Conservation (phyloP, 1,140 invertebrate genomes). For the Choristoneura fumiferana region DNA sequence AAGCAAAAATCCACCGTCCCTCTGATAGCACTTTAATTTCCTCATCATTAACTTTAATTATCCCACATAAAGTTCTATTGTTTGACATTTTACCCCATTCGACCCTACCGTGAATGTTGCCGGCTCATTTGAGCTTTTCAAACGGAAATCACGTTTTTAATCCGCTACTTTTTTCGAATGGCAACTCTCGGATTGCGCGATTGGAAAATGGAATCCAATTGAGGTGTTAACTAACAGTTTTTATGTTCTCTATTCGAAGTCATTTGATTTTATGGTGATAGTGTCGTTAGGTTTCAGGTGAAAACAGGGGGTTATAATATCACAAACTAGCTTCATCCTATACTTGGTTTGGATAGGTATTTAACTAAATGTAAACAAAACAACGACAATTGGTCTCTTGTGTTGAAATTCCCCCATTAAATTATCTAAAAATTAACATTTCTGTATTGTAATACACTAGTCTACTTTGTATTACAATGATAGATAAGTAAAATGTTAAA, state of each 20-base stretch:
- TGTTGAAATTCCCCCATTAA: too few relatives aligned
- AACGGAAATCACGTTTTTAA: constrained; percentile 29
- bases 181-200: background rate
- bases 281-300: too few relatives aligned
- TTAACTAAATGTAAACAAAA: too few relatives aligned
- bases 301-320: too few relatives aligned
- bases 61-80: constrained; percentile 56
- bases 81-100: constrained; percentile 21
- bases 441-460: too few relatives aligned
- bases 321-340: too few relatives aligned
- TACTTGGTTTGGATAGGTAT: too few relatives aligned
- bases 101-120: constrained; percentile 33
- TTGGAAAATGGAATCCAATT: background rate
- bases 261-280: too few relatives aligned
- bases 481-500: too few relatives aligned
- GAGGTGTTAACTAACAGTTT: background rate
- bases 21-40: constrained; percentile 58
- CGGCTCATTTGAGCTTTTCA: constrained; percentile 42
- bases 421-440: too few relatives aligned
- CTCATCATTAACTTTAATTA: constrained; percentile 60
- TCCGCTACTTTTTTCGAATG: constrained; percentile 21
- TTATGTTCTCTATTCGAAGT: background rate
- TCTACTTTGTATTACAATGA: too few relatives aligned
- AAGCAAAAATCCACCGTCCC: constrained; percentile 29
- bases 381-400: too few relatives aligned